Percentiles rank a stretch among this genome's conserved stretches.
Evolutionary conservation across 2,113 vertebrate species (phyloP).

Genomic region (Grus americana): DNA sequence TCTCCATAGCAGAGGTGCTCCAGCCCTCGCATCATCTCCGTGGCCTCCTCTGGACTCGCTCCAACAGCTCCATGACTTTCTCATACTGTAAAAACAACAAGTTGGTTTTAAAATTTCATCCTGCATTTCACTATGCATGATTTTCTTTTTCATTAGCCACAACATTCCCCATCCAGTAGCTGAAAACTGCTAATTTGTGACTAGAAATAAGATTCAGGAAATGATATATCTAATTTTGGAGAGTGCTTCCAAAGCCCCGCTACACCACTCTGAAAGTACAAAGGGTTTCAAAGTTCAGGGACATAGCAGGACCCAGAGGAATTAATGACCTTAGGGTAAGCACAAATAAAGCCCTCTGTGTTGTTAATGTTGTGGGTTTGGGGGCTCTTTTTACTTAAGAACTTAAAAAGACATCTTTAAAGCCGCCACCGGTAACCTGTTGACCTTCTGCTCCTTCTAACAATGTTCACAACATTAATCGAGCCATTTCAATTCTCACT

Average conservation of each 20-base stretch:
- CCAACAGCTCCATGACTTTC: neutral
- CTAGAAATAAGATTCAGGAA: neutral
- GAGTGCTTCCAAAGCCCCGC: neutral
- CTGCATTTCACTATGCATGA: neutral
- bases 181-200: neutral
- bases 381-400: neutral
- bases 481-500: neutral
- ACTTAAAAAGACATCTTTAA: neutral
- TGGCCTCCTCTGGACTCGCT: neutral
- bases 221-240: neutral
- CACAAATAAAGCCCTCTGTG: neutral
- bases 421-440: neutral
- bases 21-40: neutral
- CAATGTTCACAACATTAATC: neutral
- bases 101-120: neutral
- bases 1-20: neutral
- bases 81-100: neutral
- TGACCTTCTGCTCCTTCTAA: neutral
- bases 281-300: neutral
- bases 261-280: neutral
- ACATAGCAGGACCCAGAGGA: neutral
- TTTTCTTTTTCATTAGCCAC: neutral
- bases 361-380: neutral
- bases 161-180: neutral
- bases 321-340: neutral